These are phyloP conservation scores for Sciurus carolinensis DNA, from an alignment of 2,797 vertebrate species.

Conservation along the genomic window DNA sequence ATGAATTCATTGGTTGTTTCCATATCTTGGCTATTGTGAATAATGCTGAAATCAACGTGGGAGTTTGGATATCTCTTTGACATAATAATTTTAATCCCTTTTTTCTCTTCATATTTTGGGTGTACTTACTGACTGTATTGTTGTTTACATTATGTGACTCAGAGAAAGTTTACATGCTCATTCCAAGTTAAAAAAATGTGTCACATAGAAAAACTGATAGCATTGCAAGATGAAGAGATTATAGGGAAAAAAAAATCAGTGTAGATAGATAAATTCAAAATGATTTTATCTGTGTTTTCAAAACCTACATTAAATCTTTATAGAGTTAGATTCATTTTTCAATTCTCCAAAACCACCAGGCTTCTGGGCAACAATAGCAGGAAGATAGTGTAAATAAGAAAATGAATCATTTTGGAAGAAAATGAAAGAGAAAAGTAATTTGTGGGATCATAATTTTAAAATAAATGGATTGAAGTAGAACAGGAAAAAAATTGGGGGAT, in stretches of 20 bases:
- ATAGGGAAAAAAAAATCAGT: neutral
- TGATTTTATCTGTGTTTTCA: neutral
- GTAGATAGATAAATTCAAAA: neutral
- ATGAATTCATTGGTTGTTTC: no score
- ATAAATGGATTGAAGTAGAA: neutral
- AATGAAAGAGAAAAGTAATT: slow-evolving; percentile 32
- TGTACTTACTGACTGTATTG: neutral
- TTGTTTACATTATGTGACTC: neutral
- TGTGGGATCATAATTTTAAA: slow-evolving; percentile 10
- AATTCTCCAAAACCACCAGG: neutral
- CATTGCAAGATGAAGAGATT: neutral
- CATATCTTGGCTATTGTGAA: neutral
- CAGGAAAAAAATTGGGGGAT: neutral
- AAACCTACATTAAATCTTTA: neutral
- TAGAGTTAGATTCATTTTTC: neutral
- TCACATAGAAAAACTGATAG: neutral
- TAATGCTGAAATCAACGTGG: neutral
- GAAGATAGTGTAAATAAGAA: neutral
- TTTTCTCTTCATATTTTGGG: neutral
- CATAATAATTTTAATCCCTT: neutral
- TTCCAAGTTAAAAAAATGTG: neutral
- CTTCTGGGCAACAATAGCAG: neutral
- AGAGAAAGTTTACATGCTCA: neutral
- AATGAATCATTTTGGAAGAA: slow-evolving; percentile 8
- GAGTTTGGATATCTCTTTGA: neutral